Conservation (phyloP, 2,888 invertebrate species). For the Limnephilus rhombicus region DNA sequence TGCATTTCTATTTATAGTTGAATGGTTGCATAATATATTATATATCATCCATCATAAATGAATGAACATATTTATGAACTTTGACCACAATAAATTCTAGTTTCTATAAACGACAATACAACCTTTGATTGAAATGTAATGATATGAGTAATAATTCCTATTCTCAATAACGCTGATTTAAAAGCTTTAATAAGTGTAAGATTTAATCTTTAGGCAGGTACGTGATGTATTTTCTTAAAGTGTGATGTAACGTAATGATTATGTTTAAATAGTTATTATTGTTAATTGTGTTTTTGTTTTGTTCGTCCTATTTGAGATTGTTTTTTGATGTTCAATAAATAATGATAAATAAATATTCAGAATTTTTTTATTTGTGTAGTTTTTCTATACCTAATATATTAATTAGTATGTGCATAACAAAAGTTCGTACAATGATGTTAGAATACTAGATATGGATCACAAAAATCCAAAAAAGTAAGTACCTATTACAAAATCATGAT, state of each 20-base stretch:
- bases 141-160: not conserved
- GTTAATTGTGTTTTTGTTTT: not conserved
- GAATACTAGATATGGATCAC: too few species aligned
- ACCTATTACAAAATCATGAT: too few species aligned
- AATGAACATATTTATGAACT: not conserved
- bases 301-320: not conserved
- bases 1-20: not conserved
- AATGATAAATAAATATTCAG: not conserved
- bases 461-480: too few species aligned
- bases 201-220: not conserved
- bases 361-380: not conserved
- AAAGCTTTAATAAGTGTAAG: not conserved
- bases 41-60: not conserved
- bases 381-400: too few species aligned
- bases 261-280: not conserved
- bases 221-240: not conserved
- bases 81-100: not conserved
- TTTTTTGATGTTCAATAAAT: not conserved
- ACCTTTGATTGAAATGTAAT: not conserved
- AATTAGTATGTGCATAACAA: too few species aligned
- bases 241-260: not conserved
- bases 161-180: not conserved
- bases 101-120: not conserved
- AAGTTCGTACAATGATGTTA: too few species aligned
- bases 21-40: not conserved